Base-by-base conservation (phyloP, 2,113 vertebrate species). In the Melierax canorus region DNA sequence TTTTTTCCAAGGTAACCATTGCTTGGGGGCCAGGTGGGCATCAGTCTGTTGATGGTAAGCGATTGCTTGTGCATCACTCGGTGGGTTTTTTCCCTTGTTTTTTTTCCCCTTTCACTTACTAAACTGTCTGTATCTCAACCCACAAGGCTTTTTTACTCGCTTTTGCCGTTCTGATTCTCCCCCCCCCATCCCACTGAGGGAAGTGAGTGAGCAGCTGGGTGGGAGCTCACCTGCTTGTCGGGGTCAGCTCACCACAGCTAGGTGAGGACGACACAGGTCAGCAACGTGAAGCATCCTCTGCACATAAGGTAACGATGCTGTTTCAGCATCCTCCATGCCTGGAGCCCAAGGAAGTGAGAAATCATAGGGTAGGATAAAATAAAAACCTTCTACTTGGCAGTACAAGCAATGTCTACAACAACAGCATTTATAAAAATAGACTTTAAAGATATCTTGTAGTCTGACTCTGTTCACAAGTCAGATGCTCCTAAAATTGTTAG, bases 1-100 rank as follows among this genome's bases (percentile, higher is more conserved):
- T 18, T 85, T 74, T 13, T 63, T 67, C 68, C 55, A 66, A 60
- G 29, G 58, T 30, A 64, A 43, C 15, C 1, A 3, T 48, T 73
- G 22, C n/a, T 17, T 68, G 24, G 32, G 46, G 36, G 34, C 14
- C 18, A 21, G 22, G 21, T 72, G 38, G 45, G 41, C 50, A 73
- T 55, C 5, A 1, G 23, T 30, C 36, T 29, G 8, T n/a, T 62
- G 48, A 58, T 27, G 19, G 34, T 27, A 17, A 80, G 23, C 6
- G 7, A 58, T 39, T 59, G 50, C 45, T 68, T 63, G 23, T 60
- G 39, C 68, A 56, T 68, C 41, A n/a, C 41, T 63, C 27, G 26
- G 34, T 66, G n/a, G 10, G 6, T 0, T 20, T 73, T 38, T n/a
- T 23, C 5, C 48, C 18, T 36, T 74, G 27, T 0, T 2, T 29